Base-by-base conservation (phyloP, 2,797 vertebrate species). In the Anguilla megastoma region DNA sequence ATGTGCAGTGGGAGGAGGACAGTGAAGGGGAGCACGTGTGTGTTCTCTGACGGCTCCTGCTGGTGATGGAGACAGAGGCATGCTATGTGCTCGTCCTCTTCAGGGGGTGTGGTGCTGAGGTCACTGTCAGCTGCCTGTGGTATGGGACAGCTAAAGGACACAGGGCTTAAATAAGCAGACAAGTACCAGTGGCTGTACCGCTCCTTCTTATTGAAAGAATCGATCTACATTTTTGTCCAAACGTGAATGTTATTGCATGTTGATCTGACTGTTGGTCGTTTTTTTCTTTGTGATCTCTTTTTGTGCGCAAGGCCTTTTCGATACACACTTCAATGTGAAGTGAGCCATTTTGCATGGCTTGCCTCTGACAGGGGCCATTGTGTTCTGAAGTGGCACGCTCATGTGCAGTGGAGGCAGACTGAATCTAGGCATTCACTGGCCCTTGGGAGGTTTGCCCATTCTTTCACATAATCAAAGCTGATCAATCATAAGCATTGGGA, bases 31-130 rank as follows among this genome's bases (percentile, higher is more conserved):
- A n/a, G 63, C 54, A 56, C 14, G 54, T 66, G 63, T 66, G 63
- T n/a, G 0, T 66, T n/a, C n/a, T 66, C 63, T 66, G 63, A n/a
- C 4, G 2, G 21, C 33, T 74, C 27, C 69, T 10, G 69, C 21
- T 14, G 63, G 79, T 54, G 76, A 41, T 63, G 85, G 94, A 93
- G 93, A 95, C 90, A 8, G 27, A 48, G 94, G 93, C 90, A 95
- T 94, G 94, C 90, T 95, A 95, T 95, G 93, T 93, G 8, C 87
- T 69, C 63, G 27, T 5, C 50, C n/a, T 56, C 27, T 12, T 33
- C 69, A 3, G 30, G 27, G 10, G n/a, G 9, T 33, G n/a, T 66
- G 21, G 21, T 8, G n/a, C 21, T 6, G 24, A 66, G 63, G 63
- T 4, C 27, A 12, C n/a, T 27, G 27, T 12, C 69, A 30, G 27